A percentile compares a stretch with the other conserved stretches of the same genome.
Evolutionary conservation across 2,113 vertebrate genomes (phyloP).

Genomic region (Tragelaphus imberbis): DNA sequence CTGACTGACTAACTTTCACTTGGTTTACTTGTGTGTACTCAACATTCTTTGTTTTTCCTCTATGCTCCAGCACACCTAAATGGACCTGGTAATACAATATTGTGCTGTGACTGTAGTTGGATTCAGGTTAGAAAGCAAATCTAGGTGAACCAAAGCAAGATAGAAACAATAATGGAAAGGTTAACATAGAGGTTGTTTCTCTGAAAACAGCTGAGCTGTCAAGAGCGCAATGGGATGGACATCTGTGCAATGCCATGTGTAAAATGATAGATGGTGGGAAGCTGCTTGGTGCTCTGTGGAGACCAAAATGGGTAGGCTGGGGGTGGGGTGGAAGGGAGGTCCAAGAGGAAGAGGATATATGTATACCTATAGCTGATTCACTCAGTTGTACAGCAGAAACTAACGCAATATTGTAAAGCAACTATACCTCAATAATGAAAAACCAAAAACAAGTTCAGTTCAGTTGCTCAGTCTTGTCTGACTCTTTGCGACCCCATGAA

Average conservation of each 20-base stretch:
- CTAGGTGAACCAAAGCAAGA: not conserved
- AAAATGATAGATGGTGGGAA: not conserved
- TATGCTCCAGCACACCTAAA: not conserved
- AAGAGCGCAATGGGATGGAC: not conserved
- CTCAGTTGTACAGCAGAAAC: not conserved
- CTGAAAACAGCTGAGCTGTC: not conserved
- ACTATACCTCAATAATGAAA: not conserved
- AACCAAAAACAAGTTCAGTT: not conserved
- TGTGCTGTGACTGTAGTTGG: not conserved
- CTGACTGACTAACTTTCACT: not conserved
- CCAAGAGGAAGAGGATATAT: not conserved
- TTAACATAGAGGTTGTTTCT: not conserved
- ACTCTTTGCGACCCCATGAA: no score
- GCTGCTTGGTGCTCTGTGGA: not conserved
- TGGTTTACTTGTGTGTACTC: not conserved
- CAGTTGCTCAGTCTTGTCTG: fast-evolving
- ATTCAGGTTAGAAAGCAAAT: not conserved
- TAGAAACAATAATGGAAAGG: not conserved
- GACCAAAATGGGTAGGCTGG: not conserved
- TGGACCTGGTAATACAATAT: not conserved
- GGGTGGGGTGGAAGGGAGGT: not conserved
- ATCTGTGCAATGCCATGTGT: not conserved
- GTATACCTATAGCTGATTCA: not conserved
- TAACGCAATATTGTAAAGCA: not conserved
- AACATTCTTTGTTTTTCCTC: not conserved